phyloP scores from a whole-genome alignment of 2,888 invertebrate genomes.

The Uloborus plumipes region DNA sequence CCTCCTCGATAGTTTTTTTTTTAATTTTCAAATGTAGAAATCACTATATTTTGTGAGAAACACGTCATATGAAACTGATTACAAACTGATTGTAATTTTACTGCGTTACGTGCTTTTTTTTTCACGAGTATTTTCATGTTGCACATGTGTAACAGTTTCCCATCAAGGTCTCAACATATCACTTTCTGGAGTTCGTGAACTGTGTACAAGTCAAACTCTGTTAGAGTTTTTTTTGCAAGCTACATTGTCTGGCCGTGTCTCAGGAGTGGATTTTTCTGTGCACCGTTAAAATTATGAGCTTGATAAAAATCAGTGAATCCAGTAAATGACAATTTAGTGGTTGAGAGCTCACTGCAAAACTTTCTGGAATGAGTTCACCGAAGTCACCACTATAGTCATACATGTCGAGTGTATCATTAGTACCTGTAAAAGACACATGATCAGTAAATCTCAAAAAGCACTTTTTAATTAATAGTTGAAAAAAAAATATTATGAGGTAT shows the following conservation, averaged over 20 bases:
- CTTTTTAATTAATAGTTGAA: not conserved
- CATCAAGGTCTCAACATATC: not conserved
- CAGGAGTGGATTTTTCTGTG: not conserved
- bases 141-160: too few relatives aligned
- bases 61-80: too few relatives aligned
- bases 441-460: not conserved
- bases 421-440: conserved; percentile 33
- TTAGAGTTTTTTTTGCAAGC: too few relatives aligned
- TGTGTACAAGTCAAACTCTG: too few relatives aligned
- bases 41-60: too few relatives aligned
- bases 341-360: conserved; percentile 34
- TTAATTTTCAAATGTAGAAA: too few relatives aligned
- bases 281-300: not conserved
- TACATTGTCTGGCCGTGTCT: not conserved
- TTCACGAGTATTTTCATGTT: too few relatives aligned
- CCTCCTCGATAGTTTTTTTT: too few relatives aligned
- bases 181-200: not conserved
- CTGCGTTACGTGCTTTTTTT: too few relatives aligned
- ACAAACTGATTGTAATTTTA: too few relatives aligned
- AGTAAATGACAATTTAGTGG: conserved; percentile 4
- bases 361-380: conserved; percentile 24
- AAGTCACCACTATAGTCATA: conserved; percentile 49
- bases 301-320: conserved; percentile 5
- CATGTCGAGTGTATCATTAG: conserved; percentile 51
- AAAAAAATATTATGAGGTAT: not conserved